Evolutionary conservation across 2,888 invertebrate species (phyloP), one percentile per base, ranked within the genome.

Genomic region (Mythimna albipuncta): DNA sequence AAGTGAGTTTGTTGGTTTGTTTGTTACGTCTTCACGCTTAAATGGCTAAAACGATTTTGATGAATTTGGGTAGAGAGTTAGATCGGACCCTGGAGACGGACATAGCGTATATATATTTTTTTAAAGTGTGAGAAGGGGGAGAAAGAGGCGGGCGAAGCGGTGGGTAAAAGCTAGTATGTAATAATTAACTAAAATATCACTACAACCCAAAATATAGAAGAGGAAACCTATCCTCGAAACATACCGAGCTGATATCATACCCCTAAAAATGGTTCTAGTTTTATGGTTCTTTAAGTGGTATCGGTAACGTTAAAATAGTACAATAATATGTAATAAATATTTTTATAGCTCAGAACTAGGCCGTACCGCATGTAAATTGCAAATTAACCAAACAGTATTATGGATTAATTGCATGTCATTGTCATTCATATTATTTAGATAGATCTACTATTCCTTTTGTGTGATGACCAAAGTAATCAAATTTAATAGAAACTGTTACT

Each of bases 301-400:
- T 26, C 7, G 6, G 55, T 64, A 52, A 57, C 44, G 64, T 64
- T 62, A 79, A 79, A 54, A 57, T 54, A 7, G 61, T 62, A 47
- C 47, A 41, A 57, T 74, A 65, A 58, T 75, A 73, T 64, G 67
- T 32, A 57, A 21, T 64, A 61, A 79, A 66, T 38, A 63, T 52
- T 61, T 52, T 64, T 67, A 66, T 72, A 61, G 64, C 26, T 52
- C 41, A 11, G 35, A 63, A 69, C 38, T 66, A 19, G 38, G 6
- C 38, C 35, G 57, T 64, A 66, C 81, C 64, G 81, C 77, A 80
- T 80, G 41, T 77, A 81, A 81, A 79, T 47, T 59, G 59, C 52
- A 2, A 52, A 80, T 79, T 75, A 79, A 64, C 21, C 19, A 32
- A 50, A 54, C 21, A 38, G 2, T 47, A 16, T 54, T 32, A n/a